A percentile compares a stretch with the other conserved stretches of the same genome.
Conservation (phyloP, 2,888 invertebrate species). For the Osmoderma eremita region DNA sequence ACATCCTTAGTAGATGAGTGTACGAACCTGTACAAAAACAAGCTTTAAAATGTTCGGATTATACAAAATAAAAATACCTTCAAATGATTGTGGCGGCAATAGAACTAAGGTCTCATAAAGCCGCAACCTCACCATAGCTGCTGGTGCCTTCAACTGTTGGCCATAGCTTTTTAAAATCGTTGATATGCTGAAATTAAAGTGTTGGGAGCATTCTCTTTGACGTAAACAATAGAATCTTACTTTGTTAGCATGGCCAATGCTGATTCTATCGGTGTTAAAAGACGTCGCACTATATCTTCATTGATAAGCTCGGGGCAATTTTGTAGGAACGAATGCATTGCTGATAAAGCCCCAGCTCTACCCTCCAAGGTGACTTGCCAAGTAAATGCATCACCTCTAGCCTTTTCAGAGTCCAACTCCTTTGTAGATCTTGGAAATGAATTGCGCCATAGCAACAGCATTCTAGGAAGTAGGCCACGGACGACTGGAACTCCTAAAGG, state of each 20-base stretch:
- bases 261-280: constrained; percentile 93
- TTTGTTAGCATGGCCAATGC: constrained; percentile 94
- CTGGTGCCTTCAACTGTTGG: constrained; percentile 91
- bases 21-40: constrained; percentile 72
- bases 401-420: constrained; percentile 96
- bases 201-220: background rate
- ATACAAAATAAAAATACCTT: constrained; percentile 66
- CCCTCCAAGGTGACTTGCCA: constrained; percentile 99
- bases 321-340: constrained; percentile 91
- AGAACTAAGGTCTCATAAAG: constrained; percentile 88
- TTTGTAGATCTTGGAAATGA: constrained; percentile 97
- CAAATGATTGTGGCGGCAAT: constrained; percentile 82
- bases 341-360: constrained; percentile 94
- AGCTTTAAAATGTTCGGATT: background rate
- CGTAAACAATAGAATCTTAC: constrained; percentile 66
- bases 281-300: constrained; percentile 89
- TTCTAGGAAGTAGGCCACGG: constrained; percentile 88
- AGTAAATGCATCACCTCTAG: constrained; percentile 96
- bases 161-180: constrained; percentile 89
- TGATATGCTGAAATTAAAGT: constrained; percentile 72
- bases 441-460: constrained; percentile 96
- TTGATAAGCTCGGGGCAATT: constrained; percentile 91
- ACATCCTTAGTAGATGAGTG: constrained; percentile 86
- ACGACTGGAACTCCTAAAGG: constrained; percentile 86
- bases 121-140: constrained; percentile 91